Evolutionary conservation across 2,113 vertebrate species (phyloP).

Genomic region (Ursus arctos): DNA sequence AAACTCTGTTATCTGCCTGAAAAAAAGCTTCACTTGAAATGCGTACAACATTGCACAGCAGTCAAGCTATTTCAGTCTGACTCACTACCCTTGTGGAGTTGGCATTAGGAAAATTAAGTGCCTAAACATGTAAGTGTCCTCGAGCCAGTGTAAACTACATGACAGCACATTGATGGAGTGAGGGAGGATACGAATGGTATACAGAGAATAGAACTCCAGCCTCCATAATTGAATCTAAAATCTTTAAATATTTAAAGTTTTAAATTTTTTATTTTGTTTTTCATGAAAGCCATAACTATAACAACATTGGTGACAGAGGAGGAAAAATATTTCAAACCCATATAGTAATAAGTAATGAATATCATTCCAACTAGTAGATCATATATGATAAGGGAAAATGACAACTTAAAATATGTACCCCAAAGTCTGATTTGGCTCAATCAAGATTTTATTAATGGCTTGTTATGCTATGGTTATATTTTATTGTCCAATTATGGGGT

Average conservation of each 20-base stretch:
- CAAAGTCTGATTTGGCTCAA: neutral
- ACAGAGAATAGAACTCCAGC: neutral
- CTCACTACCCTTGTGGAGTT: neutral
- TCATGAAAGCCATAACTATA: neutral
- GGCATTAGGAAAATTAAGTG: neutral
- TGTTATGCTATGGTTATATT: neutral
- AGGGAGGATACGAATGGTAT: neutral
- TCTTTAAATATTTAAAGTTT: neutral
- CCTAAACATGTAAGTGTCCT: neutral
- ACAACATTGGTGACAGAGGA: neutral
- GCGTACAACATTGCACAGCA: neutral
- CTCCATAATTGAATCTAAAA: neutral
- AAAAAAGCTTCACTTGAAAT: neutral
- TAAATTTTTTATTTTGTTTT: conserved; percentile 24
- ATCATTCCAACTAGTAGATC: neutral
- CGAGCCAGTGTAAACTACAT: neutral
- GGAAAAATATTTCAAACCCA: neutral
- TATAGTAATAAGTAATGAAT: neutral
- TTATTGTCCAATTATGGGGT: neutral
- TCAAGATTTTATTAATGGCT: neutral
- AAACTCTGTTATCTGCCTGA: neutral
- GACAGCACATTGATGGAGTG: neutral
- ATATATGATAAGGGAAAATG: neutral
- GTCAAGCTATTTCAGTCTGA: neutral
- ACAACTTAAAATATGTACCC: neutral